Conservation (phyloP, 1,140 invertebrate species). For the Anastatus disparis region DNA sequence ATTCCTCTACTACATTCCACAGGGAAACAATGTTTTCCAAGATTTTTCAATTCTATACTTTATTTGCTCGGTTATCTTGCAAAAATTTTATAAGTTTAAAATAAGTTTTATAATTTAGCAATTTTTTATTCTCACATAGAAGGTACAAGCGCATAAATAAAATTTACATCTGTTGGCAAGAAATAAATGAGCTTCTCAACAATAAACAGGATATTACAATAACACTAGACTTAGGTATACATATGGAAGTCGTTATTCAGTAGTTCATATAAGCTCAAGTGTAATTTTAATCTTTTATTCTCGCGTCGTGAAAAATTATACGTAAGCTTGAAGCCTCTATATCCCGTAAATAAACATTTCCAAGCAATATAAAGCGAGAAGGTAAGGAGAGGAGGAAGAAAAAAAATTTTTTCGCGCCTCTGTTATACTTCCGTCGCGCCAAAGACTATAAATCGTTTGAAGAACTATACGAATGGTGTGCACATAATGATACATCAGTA, state of each 20-base stretch:
- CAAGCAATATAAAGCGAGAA: not conserved
- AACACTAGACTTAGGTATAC: not conserved
- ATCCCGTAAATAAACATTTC: constrained; percentile 23
- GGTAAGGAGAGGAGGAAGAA: not conserved
- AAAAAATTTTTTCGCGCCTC: constrained; percentile 34
- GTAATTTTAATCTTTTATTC: not conserved
- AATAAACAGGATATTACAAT: no score
- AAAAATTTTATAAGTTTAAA: no score
- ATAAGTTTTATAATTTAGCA: no score
- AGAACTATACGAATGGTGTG: not conserved
- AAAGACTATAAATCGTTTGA: constrained; percentile 14
- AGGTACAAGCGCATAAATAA: no score
- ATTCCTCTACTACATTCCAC: no score
- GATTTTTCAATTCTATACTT: no score
- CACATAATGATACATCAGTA: constrained; percentile 36
- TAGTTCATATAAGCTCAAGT: not conserved
- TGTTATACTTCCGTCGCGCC: not conserved
- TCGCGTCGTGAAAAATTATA: not conserved
- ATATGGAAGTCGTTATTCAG: constrained; percentile 15
- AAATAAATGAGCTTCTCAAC: no score
- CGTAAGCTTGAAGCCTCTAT: not conserved
- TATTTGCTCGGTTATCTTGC: no score
- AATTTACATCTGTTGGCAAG: no score
- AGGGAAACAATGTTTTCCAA: no score
- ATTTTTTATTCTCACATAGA: no score